Base-by-base conservation (phyloP, 2,797 vertebrate species). In the Muscicapa comitata region DNA sequence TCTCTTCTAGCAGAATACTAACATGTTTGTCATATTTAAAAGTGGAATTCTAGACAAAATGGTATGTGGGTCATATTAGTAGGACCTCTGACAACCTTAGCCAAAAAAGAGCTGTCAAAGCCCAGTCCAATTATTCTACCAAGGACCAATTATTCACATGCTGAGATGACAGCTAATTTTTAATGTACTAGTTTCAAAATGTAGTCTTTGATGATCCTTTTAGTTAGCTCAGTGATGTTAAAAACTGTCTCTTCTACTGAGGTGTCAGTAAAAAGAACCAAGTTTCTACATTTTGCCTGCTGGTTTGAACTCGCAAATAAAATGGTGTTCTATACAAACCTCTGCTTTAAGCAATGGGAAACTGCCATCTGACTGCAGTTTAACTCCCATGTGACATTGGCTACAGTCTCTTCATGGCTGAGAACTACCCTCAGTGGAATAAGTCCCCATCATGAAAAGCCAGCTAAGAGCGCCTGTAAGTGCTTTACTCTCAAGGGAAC, bases 91-190 rank as follows among this genome's bases (percentile, higher is more conserved):
- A 93, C 47, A 86, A 73, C 24, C 59, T 75, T 40, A 93, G 73
- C 58, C 88, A 72, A 82, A 84, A 81, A 77, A 62, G 31, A 86
- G 37, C 65, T 94, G 94, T 88, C 68, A 83, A 80, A 93, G 73
- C 6, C 13, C 45, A 92, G 62, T 47, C 47, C 43, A 72, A 70
- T 88, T 88, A 88, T 62, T 92, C 72, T 59, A 62, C 50, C 0
- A 0, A 86, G 33, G 80, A 74, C 47, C 33, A 88, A 66, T 87
- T 84, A 88, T 50, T 88, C 79, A 75, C n/a, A 29, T 51, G 38
- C 58, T 84, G 73, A 89, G 70, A 66, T 81, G 78, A 81, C 79
- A 93, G 55, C 40, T 90, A 66, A 72, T 80, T 95, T 83, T 58
- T 80, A 61, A 83, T 6, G 18, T 45, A 80, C 40, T 42, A 14